Conservation (phyloP, 2,113 vertebrate species). For the Pluvialis apricaria region DNA sequence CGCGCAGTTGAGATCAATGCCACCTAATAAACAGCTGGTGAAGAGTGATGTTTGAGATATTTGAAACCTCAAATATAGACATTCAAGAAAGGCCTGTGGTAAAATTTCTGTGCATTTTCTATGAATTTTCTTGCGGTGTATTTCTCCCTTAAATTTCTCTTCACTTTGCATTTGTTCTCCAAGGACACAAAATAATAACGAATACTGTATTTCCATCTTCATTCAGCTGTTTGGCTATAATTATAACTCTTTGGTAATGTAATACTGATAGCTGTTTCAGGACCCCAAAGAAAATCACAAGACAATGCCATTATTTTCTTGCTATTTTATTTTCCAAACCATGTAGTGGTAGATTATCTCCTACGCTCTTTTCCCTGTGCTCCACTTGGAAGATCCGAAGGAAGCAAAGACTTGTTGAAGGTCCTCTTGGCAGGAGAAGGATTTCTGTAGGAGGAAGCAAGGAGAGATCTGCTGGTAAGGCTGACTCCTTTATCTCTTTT, state of each 20-base stretch:
- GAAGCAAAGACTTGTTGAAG: background rate
- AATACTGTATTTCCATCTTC: background rate
- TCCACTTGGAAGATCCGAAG: background rate
- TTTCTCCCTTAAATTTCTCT: background rate
- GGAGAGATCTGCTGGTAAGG: background rate
- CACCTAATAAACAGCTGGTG: background rate
- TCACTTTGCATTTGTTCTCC: background rate
- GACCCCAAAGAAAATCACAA: background rate
- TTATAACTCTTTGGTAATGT: background rate
- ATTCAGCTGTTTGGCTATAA: background rate
- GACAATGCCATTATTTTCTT: background rate
- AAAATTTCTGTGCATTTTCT: background rate
- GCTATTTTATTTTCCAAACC: background rate
- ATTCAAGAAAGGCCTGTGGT: background rate
- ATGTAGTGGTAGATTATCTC: background rate
- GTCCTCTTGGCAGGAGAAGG: background rate
- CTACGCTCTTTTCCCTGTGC: background rate
- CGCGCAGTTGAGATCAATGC: background rate
- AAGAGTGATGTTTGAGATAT: background rate
- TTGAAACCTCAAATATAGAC: background rate
- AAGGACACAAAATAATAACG: background rate
- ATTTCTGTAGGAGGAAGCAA: background rate
- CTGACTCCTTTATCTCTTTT: background rate
- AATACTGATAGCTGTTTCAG: background rate
- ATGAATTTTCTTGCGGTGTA: background rate